Base-by-base conservation (phyloP, 2,797 vertebrate genomes). In the Leptatherina wallacei region DNA sequence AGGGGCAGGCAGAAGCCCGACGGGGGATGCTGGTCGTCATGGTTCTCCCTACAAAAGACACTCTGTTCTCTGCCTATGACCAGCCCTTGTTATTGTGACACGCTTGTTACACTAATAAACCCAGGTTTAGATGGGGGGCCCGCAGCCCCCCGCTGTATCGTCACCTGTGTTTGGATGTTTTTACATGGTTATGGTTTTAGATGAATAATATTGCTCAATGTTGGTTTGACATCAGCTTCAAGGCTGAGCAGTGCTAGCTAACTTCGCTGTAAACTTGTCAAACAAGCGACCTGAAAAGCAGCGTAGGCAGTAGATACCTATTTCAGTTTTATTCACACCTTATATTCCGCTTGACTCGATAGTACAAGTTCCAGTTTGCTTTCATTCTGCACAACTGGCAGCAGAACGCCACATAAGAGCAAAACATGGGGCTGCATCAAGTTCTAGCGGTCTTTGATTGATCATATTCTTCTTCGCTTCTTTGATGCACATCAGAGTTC, bases 21-120 rank as follows among this genome's bases (percentile, higher is more conserved):
- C 79, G 42, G 80, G 82, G 77, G 90, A 91, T 89, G 92, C 88
- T 88, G 91, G 87, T 83, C 33, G 18, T 83, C 70, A 71, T 73
- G 70, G 58, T 85, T 80, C 78, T 58, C 35, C 20, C 65, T 35
- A 94, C 91, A 94, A 93, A 92, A 87, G 87, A 32, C n/a, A 0
- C 85, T 83, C 89, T 94, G 91, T 94, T 93, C 76, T 81, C 75
- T 29, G 58, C 55, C 68, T 62, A 13, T 55, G 79, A 76, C 44
- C 70, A 22, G 54, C 32, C 33, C 64, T 73, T 80, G 84, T 85
- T 87, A 69, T 90, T 88, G 81, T 90, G 85, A 91, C 88, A 78
- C 65, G 59, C 54, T 73, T 73, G 80, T 83, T 83, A 58, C 78
- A 79, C 29, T 52, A 49, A 54, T 40, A 77, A 77, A 78, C 82